A percentile compares a stretch with the other conserved stretches of the same genome.
phyloP scores from a whole-genome alignment of 2,797 vertebrate species.

The Hypotaenidia okinawae region DNA sequence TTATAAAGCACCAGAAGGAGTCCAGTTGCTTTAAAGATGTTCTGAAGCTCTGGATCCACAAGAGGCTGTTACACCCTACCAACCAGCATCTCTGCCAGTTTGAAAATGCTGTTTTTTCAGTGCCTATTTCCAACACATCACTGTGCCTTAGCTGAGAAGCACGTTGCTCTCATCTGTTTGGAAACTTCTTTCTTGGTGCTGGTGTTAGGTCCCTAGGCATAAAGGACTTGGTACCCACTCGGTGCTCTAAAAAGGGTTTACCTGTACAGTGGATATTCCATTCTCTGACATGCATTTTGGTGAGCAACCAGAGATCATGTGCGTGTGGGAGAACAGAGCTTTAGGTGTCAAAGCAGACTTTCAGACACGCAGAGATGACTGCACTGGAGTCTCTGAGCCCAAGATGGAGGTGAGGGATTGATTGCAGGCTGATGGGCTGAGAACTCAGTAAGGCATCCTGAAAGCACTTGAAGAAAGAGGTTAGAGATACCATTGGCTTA shows the following conservation, averaged over 20 bases:
- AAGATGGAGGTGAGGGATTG: neutral
- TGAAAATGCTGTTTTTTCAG: neutral
- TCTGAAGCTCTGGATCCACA: neutral
- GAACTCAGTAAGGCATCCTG: neutral
- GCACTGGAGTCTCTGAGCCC: neutral
- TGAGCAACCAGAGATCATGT: neutral
- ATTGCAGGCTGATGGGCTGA: neutral
- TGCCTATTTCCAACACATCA: neutral
- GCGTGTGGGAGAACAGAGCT: neutral
- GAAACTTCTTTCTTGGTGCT: neutral
- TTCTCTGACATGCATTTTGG: rapidly evolving
- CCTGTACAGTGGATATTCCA: neutral
- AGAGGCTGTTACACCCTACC: neutral
- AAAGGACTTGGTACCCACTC: neutral
- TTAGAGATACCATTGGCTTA: neutral
- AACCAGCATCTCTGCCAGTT: neutral
- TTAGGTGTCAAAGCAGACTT: neutral
- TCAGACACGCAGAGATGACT: neutral
- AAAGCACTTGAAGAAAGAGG: neutral
- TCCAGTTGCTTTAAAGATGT: neutral
- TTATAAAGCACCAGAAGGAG: neutral
- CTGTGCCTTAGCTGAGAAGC: neutral
- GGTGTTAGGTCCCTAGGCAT: neutral
- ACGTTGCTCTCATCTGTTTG: neutral
- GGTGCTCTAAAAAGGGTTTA: neutral